A percentile compares a stretch with the other conserved stretches of the same genome.
These are phyloP conservation scores for Nothoprocta perdicaria DNA, from an alignment of 2,113 vertebrate species.

Conservation along the genomic window DNA sequence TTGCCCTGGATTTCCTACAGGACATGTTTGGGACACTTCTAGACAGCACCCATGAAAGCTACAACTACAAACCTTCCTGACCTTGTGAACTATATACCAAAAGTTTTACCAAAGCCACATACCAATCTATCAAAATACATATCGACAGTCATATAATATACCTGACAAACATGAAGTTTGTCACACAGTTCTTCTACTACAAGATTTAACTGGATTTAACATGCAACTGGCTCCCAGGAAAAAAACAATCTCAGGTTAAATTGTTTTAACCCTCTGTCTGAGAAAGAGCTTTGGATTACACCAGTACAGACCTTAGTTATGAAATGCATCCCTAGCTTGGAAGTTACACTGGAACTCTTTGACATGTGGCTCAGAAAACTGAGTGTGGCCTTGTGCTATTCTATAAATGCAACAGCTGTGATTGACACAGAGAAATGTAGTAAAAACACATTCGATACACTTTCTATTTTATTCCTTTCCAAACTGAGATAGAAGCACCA, in stretches of 20 bases:
- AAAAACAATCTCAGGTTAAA: not conserved
- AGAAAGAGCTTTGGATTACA: not conserved
- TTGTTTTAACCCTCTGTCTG: not conserved
- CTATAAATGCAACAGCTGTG: conserved; percentile 42
- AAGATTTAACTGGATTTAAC: not conserved
- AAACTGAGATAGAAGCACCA: conserved; percentile 21
- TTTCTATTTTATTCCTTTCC: conserved; percentile 16
- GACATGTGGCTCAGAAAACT: conserved; percentile 20
- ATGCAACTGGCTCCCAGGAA: not conserved
- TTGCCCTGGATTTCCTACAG: not conserved
- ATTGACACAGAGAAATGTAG: conserved; percentile 43
- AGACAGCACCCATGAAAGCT: not conserved
- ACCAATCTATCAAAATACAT: not conserved
- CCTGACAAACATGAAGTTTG: accelerated
- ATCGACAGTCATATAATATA: not conserved
- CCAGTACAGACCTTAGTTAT: not conserved
- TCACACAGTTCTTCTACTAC: not conserved
- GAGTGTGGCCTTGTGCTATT: conserved; percentile 17
- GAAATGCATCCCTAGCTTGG: not conserved
- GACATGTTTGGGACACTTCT: not conserved
- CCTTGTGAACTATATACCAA: not conserved
- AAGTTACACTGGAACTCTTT: conserved; percentile 33
- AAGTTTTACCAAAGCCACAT: not conserved
- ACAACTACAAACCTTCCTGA: not conserved
- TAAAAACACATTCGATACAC: conserved; percentile 47